A percentile compares a stretch with the other conserved stretches of the same genome.
phyloP scores from a whole-genome alignment of 1,140 invertebrate genomes.

The Delia radicum region DNA sequence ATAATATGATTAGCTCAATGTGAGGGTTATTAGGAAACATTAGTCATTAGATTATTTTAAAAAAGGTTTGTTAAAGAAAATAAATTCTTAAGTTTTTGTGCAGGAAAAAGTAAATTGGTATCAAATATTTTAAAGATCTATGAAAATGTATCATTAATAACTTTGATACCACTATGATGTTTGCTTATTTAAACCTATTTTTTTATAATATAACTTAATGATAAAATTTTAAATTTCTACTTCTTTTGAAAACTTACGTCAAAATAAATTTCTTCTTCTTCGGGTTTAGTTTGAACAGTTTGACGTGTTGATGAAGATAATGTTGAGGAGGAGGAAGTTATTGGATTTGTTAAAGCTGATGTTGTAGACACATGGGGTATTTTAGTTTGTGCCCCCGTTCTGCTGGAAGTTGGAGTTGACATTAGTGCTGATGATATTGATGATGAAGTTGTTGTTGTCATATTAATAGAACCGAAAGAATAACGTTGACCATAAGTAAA shows the following conservation, averaged over 20 bases:
- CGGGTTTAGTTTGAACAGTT: constrained; percentile 37
- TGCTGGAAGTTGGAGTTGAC: not conserved
- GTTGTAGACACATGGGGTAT: not conserved
- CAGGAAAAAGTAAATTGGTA: too few relatives aligned
- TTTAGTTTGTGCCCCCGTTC: not conserved
- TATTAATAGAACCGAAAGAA: not conserved
- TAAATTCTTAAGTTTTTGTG: too few relatives aligned
- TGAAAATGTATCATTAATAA: too few relatives aligned
- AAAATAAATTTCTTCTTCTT: constrained; percentile 56
- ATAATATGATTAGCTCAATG: too few relatives aligned
- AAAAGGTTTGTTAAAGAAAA: too few relatives aligned
- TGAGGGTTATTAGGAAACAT: too few relatives aligned
- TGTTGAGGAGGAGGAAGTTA: constrained; percentile 2
- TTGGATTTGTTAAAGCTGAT: not conserved
- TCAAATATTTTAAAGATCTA: too few relatives aligned
- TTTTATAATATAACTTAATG: too few relatives aligned
- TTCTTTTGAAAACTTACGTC: constrained; percentile 50
- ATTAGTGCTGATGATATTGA: too few relatives aligned
- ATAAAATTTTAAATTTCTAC: constrained; percentile 50
- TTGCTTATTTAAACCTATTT: too few relatives aligned
- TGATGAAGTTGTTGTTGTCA: not conserved
- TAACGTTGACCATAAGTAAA: constrained; percentile 21
- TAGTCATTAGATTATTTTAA: too few relatives aligned
- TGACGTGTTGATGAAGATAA: not conserved
- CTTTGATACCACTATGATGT: too few relatives aligned